Percentiles rank a stretch among this genome's conserved stretches.
Conservation (phyloP, 2,797 vertebrate species). For the Rhinophrynus dorsalis region DNA sequence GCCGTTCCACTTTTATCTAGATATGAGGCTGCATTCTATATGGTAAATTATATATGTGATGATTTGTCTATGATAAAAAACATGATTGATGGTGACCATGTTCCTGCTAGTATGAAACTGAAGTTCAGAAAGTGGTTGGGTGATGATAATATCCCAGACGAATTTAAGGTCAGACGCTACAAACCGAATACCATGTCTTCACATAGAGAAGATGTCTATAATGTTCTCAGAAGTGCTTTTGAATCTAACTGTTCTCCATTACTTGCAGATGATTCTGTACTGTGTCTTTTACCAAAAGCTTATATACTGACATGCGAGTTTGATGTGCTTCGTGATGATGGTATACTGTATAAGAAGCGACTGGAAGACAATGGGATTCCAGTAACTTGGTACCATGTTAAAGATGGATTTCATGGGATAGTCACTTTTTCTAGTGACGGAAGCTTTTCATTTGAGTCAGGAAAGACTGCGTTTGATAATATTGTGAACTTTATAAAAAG, state of each 20-base stretch:
- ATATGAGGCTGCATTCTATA: conserved; percentile 56
- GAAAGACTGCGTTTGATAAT: conserved; percentile 56
- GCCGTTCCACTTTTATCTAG: conserved; percentile 69
- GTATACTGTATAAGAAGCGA: conserved; percentile 77
- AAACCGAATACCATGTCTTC: background rate
- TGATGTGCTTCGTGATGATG: conserved; percentile 78
- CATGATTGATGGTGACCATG: conserved; percentile 59
- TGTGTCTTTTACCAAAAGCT: conserved; percentile 66
- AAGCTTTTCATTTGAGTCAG: conserved; percentile 63
- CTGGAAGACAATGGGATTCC: conserved; percentile 71
- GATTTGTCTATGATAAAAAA: conserved; percentile 51
- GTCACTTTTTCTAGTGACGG: conserved; percentile 57
- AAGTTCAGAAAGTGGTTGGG: conserved; percentile 72
- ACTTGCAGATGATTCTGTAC: conserved; percentile 67
- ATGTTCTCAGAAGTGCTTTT: conserved; percentile 26
- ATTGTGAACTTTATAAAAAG: conserved; percentile 68
- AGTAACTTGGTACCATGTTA: conserved; percentile 76
- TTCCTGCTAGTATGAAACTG: conserved; percentile 65
- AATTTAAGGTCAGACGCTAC: conserved; percentile 66
- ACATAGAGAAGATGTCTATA: conserved; percentile 59
- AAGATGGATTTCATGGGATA: conserved; percentile 79
- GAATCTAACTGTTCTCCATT: conserved; percentile 67
- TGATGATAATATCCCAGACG: conserved; percentile 68
- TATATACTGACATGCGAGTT: conserved; percentile 82
- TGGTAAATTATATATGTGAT: conserved; percentile 64